Evolutionary conservation across 2,888 invertebrate species (phyloP), one percentile per base, ranked within the genome.

Genomic region (Priocnemis perturbator): DNA sequence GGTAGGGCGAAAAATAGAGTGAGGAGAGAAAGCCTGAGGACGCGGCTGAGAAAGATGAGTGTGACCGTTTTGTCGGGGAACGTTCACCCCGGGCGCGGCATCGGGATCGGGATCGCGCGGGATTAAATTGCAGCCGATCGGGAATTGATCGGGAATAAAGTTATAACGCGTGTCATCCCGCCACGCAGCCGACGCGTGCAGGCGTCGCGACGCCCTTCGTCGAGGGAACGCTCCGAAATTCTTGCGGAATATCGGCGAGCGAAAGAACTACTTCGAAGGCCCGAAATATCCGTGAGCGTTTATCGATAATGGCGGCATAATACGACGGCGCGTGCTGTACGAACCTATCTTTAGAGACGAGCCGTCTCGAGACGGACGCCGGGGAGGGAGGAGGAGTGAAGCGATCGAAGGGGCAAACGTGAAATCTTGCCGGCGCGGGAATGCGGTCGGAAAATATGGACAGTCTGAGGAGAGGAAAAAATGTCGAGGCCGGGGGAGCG

Each of bases 321-420:
- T 76, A 76, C 70, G 67, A 69, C 64, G 59, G 67, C 71, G 77
- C 72, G 74, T 69, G 77, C 68, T 67, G 74, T 72, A 77, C 76
- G 73, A 60, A 61, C 69, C 79, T 79, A 79, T 79, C 79, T 79
- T 79, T 79, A 79, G 79, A 79, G 78, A 44, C 74, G 67, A 79
- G 79, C 79, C 71, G 76, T 78, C 71, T 76, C 67, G 64, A 64
- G 67, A 63, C 67, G 59, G 57, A 37, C 4, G 57, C 5, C 11
- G 17, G 20, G 44, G 55, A 20, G 55, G 3, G 55, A 19, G 37
- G 4, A 75, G 77, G 76, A 76, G 71, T 68, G 17, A 55, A 63
- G 69, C 61, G 77, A 79, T 76, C 76, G 77, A 72, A 74, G 71
- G 65, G 63, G 67, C 73, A 66, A 69, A 72, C 65, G 73, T 72